Conservation (phyloP, 2,797 vertebrate genomes). For the Propithecus deckenii region DNA sequence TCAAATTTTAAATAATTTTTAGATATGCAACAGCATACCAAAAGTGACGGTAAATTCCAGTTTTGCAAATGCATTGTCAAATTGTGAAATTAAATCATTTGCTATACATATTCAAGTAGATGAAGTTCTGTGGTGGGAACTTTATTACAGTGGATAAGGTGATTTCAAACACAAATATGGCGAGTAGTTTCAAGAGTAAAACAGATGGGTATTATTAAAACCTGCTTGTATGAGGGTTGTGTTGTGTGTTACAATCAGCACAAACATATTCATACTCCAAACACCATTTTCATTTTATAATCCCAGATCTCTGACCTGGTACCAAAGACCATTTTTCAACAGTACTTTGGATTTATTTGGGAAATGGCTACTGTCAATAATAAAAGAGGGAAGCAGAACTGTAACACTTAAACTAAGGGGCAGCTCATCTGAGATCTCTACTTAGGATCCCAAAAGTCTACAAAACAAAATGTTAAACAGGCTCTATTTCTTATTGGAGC, state of each 20-base stretch:
- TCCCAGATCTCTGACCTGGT: neutral
- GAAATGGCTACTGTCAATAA: neutral
- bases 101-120: neutral
- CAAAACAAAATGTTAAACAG: neutral
- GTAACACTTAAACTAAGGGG: neutral
- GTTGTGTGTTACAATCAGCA: neutral
- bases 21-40: neutral
- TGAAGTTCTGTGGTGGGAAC: neutral
- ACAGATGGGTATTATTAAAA: neutral
- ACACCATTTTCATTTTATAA: neutral
- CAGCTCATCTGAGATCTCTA: neutral
- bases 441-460: neutral
- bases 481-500: neutral
- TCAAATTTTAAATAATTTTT: conserved; percentile 17
- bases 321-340: neutral
- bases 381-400: neutral
- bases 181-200: neutral
- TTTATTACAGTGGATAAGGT: neutral
- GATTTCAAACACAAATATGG: neutral
- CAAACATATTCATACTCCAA: neutral
- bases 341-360: neutral
- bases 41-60: neutral
- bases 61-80: neutral
- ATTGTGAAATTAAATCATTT: neutral
- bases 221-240: neutral